phyloP scores from a whole-genome alignment of 2,113 vertebrate genomes.

The Rissa tridactyla region DNA sequence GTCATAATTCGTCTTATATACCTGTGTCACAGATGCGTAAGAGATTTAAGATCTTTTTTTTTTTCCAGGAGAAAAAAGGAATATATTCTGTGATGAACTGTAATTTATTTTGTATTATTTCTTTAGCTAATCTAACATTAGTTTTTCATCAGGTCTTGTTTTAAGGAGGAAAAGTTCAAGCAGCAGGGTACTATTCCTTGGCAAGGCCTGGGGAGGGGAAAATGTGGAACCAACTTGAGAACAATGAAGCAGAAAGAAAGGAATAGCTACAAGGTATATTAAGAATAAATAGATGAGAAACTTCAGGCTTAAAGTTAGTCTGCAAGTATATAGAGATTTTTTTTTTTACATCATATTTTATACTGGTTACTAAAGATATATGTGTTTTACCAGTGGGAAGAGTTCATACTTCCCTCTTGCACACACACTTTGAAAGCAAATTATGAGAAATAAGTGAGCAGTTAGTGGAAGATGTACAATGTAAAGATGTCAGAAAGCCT shows the following conservation, averaged over 20 bases:
- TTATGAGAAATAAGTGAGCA: background rate
- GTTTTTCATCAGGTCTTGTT: background rate
- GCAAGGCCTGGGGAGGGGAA: background rate
- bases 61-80: accelerated
- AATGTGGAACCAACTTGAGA: background rate
- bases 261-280: background rate
- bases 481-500: background rate
- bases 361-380: background rate
- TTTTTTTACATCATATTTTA: background rate
- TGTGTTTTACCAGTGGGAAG: background rate
- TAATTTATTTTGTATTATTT: background rate
- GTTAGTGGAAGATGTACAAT: background rate
- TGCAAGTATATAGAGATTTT: background rate
- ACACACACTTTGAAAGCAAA: background rate
- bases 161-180: background rate
- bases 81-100: background rate
- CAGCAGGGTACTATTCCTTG: background rate
- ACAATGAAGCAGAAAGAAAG: background rate
- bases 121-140: background rate
- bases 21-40: background rate
- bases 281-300: background rate
- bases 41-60: background rate
- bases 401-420: background rate
- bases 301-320: background rate
- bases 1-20: background rate